Base-by-base conservation (phyloP, 1,140 invertebrate genomes). In the Bombus vancouverensis region DNA sequence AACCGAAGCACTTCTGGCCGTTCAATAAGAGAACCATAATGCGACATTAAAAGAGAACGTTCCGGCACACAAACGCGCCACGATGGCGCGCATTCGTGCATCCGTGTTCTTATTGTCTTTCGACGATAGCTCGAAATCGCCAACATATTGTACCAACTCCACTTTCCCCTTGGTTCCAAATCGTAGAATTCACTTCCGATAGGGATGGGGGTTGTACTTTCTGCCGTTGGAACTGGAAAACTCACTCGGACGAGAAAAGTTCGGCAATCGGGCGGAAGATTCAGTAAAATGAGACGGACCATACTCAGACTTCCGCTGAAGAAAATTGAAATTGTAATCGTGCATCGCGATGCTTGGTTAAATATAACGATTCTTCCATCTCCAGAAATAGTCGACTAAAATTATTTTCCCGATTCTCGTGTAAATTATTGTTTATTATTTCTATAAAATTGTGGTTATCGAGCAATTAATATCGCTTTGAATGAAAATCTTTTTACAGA, bases 141-240 rank as follows among this genome's bases (percentile, higher is more conserved):
- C 74, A 66, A 89, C 89, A 74, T 89, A 89, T 87, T 81, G 68
- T 73, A 70, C 25, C 68, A 44, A 82, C 34, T 79, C 42, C 65
- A 62, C 72, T 39, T 32, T 37, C 15, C 57, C 37, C 65, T 84
- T 84, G 72, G 83, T 79, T 44, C 66, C 66, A 13, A 44, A 15
- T 39, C 53, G 37, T 79, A 76, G 82, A 84, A 84, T 79, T 88
- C 80, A 79, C 76, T 86, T 83, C 81, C 70, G 77, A 86, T 89
- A 70, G 78, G 82, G 81, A 85, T 75, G 71, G 83, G 28, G 5
- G 68, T 79, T 37, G 47, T 62, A 37, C 66, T 85, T 70, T 66
- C 85, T n/a, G 59, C 22, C n/a, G 76, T 77, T 75, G 71, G 34
- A 34, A 68, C 70, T 70, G 34, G 79, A 86, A 89, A 89, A 76